These are phyloP conservation scores for Trachemys scripta DNA, from an alignment of 2,113 vertebrate genomes.

Conservation along the genomic window DNA sequence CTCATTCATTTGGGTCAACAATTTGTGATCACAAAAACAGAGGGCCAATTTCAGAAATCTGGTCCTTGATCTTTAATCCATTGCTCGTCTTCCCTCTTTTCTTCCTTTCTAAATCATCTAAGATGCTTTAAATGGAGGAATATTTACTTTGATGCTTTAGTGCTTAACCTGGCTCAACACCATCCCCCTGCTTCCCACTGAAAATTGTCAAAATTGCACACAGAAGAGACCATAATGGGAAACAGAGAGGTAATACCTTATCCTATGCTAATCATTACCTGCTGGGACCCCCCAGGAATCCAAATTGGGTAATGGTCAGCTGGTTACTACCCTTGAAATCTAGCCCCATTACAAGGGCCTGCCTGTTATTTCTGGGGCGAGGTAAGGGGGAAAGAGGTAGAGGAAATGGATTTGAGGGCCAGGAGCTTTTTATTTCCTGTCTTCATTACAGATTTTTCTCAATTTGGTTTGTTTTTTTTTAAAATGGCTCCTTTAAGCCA, in stretches of 20 bases:
- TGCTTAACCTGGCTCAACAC: no score
- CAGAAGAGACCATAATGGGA: no score
- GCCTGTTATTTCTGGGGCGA: background rate
- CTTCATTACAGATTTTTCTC: background rate
- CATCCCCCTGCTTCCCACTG: no score
- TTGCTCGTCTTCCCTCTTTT: background rate
- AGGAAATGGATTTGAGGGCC: background rate
- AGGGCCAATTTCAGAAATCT: background rate
- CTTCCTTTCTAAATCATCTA: background rate
- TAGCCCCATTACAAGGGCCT: background rate
- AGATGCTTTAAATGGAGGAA: background rate
- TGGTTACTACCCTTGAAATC: background rate
- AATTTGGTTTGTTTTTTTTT: background rate
- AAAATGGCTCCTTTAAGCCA: no score
- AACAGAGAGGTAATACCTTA: no score
- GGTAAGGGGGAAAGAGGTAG: background rate
- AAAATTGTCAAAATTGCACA: no score
- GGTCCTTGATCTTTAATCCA: background rate
- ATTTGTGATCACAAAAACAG: no score
- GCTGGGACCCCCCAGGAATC: no score
- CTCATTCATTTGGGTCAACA: background rate
- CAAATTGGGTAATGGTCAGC: no score
- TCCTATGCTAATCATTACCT: no score
- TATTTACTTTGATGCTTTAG: no score
- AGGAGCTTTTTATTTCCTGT: background rate